Evolutionary conservation across 2,888 invertebrate genomes (phyloP).

Genomic region (Camponotus fellah): DNA sequence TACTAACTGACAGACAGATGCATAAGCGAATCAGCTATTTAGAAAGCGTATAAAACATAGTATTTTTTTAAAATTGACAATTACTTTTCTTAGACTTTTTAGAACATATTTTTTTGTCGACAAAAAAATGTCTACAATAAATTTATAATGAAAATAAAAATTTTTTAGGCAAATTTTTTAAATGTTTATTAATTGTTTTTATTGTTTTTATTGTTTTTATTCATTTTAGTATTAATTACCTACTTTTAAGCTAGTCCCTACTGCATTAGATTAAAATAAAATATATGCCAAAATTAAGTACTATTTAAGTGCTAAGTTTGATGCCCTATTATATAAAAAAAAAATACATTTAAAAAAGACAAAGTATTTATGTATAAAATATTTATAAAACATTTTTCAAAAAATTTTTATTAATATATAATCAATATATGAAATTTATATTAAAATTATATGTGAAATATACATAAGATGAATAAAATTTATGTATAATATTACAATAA

Average conservation of each 20-base stretch:
- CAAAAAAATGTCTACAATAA: neutral
- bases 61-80: neutral
- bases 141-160: neutral
- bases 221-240: too few relatives aligned
- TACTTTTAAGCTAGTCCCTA: too few relatives aligned
- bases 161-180: neutral
- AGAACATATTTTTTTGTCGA: neutral
- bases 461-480: neutral
- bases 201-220: too few relatives aligned
- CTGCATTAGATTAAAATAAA: too few relatives aligned
- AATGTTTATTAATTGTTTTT: too few relatives aligned
- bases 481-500: neutral
- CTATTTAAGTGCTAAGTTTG: too few relatives aligned
- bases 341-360: neutral
- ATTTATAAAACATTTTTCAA: neutral
- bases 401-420: too few relatives aligned
- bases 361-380: neutral
- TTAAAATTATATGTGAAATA: neutral
- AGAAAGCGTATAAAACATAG: neutral
- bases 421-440: neutral
- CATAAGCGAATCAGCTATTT: constrained; percentile 12
- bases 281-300: too few relatives aligned
- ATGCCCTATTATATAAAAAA: too few relatives aligned
- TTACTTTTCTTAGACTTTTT: neutral
- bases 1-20: neutral